phyloP scores from a whole-genome alignment of 2,113 vertebrate genomes.

The Centropus bengalensis region DNA sequence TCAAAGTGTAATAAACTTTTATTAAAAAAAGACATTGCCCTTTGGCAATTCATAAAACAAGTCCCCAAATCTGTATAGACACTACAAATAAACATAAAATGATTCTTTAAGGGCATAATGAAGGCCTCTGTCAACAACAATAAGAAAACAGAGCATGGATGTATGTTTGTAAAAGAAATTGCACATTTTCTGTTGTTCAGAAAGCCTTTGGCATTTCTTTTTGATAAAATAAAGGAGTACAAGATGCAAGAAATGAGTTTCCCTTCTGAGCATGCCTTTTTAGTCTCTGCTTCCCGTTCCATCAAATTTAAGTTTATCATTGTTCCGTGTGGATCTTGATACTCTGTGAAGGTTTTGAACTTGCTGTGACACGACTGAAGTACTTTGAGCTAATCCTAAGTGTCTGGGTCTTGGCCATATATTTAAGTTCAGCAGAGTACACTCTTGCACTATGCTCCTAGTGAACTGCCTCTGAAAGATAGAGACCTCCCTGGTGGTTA shows the following conservation, averaged over 20 bases:
- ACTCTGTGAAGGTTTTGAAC: constrained; percentile 1
- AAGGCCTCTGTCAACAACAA: constrained; percentile 51
- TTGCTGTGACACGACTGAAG: not conserved
- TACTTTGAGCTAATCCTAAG: constrained; percentile 11
- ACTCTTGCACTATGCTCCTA: not conserved
- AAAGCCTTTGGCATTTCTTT: not conserved
- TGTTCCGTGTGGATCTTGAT: not conserved
- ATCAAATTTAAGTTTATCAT: not conserved
- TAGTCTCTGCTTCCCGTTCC: not conserved
- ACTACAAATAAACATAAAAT: constrained; percentile 64
- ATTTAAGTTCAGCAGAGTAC: not conserved
- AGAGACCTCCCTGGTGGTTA: not conserved
- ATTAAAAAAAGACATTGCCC: constrained; percentile 54
- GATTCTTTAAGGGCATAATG: constrained; percentile 60
- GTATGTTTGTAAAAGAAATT: constrained; percentile 23
- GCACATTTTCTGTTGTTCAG: constrained; percentile 8
- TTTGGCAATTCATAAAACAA: constrained; percentile 62
- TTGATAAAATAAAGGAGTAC: not conserved
- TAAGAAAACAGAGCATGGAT: constrained; percentile 32
- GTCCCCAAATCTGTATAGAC: constrained; percentile 43
- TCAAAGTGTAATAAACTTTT: constrained; percentile 68
- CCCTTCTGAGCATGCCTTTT: not conserved
- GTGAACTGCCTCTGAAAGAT: not conserved
- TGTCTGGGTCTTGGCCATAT: not conserved
- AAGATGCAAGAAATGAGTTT: constrained; percentile 33